Base-by-base conservation (phyloP, 2,888 invertebrate species). In the Agrochola macilenta region DNA sequence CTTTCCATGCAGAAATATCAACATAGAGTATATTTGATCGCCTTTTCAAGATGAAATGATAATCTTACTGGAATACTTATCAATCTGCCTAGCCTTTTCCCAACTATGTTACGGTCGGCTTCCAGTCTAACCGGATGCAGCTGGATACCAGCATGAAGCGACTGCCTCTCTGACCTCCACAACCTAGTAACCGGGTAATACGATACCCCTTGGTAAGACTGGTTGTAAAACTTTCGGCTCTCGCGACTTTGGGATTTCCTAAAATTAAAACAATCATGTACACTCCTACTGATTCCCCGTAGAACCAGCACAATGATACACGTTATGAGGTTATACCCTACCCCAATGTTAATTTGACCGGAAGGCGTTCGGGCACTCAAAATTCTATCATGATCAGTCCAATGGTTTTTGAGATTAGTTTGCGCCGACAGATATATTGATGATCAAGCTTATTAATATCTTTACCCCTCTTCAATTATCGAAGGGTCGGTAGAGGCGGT, bases 371-470 rank as follows among this genome's bases (percentile, higher is more conserved):
- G 58, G 30, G 1, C 46, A 69, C 52, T 64, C 80, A 74, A 83
- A 86, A 86, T 79, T 79, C 46, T 66, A 76, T 88, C 74, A 88
- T 57, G 0, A 65, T 43, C 84, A 69, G 69, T 74, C 20, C 60
- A 79, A 58, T 86, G 81, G 26, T 79, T 83, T 86, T 71, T n/a
- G 69, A 83, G 63, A 86, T 86, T 83, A 57, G 58, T 70, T 20
- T 14, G 0, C 61, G 39, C 52, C 70, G 49, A 60, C 65, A 30
- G 52, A 49, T 23, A 52, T 65, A 68, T 52, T n/a, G 26, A 60
- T 69, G n/a, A 49, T 35, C n/a, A 35, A 64, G 12, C 35, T 14
- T n/a, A n/a, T 71, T 68, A 20, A 58, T 43, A 30, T 35, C 17
- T 46, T 64, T n/a, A 30, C 30, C 30, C 46, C 54, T 66, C 2